Evolutionary conservation across 2,888 invertebrate genomes (phyloP), one percentile per base, ranked within the genome.

Genomic region (Apamea crenata): DNA sequence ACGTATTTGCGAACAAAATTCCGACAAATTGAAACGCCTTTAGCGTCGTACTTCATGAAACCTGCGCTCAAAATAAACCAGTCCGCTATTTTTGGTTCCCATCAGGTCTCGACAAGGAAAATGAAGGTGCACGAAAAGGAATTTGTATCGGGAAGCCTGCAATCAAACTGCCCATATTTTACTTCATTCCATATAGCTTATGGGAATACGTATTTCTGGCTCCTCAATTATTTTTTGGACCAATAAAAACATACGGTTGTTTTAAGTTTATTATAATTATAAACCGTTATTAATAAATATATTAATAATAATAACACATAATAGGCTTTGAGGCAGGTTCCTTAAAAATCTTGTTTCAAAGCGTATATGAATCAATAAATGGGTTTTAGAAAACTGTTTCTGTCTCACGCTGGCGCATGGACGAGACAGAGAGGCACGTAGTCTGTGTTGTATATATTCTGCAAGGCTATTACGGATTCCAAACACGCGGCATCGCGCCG

Each of bases 381-480:
- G 61, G 70, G 56, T 87, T 88, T 90, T 87, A 88, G 85, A 85
- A 87, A 88, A 72, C 66, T 71, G 18, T 81, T 81, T 71, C 74
- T 75, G 76, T 86, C 79, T 86, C 84, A 72, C 65, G 50, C 66
- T 44, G 73, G 53, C 36, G 47, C 70, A 75, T 78, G 63, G 69
- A 80, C 72, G 66, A 78, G 86, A 91, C 74, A 81, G 89, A 89
- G 90, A 90, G 56, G 81, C 61, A 83, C 44, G 77, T 81, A 86
- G 82, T 84, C 80, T 77, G 85, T 82, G 84, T 87, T 89, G 89
- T 88, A 82, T 89, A 90, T 91, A 91, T 92, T 92, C 92, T 89
- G 93, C 94, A 93, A 93, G 93, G 94, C 94, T 94, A 93, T 93
- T 95, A 93, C 84, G 87, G 93, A 96, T 96, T 95, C 96, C 91